Conservation (phyloP, 2,113 vertebrate genomes). For the Conger conger region DNA sequence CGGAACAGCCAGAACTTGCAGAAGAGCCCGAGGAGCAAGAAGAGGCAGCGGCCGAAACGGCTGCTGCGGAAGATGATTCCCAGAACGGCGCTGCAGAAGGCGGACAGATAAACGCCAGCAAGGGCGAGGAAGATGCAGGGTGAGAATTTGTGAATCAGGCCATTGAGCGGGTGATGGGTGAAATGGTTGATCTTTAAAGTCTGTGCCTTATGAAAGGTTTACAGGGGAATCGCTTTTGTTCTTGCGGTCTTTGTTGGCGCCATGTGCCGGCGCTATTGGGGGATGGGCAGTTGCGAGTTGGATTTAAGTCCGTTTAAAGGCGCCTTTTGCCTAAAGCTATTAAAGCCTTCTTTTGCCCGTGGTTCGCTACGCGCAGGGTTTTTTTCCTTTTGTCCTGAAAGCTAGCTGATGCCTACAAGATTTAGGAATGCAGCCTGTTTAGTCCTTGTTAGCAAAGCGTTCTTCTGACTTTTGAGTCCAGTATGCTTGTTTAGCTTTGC, state of each 20-base stretch:
- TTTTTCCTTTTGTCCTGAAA: too few species aligned
- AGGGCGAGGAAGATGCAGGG: conserved; percentile 92
- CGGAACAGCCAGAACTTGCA: conserved; percentile 38
- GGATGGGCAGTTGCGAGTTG: conserved; percentile 71
- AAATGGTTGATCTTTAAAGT: not conserved
- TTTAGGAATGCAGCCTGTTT: not conserved
- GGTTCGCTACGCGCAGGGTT: not conserved
- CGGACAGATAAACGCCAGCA: conserved; percentile 90
- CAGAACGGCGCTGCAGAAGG: conserved; percentile 70
- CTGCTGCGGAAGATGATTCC: conserved; percentile 55
- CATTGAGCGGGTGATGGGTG: too few species aligned
- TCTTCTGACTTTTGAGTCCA: not conserved
- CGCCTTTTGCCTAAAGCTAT: not conserved
- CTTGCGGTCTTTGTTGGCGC: conserved; percentile 93
- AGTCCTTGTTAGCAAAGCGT: not conserved
- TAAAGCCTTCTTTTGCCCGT: not conserved
- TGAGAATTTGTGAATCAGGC: conserved; percentile 48
- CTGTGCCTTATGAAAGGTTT: not conserved
- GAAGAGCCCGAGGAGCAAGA: conserved; percentile 46
- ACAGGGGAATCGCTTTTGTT: conserved; percentile 77
- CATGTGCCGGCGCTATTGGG: conserved; percentile 78
- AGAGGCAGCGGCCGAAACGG: conserved; percentile 38
- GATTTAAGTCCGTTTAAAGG: not conserved
- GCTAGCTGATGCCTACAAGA: not conserved
- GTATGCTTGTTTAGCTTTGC: not conserved